phyloP scores from a whole-genome alignment of 2,113 vertebrate species.

The Ariopsis seemanni region DNA sequence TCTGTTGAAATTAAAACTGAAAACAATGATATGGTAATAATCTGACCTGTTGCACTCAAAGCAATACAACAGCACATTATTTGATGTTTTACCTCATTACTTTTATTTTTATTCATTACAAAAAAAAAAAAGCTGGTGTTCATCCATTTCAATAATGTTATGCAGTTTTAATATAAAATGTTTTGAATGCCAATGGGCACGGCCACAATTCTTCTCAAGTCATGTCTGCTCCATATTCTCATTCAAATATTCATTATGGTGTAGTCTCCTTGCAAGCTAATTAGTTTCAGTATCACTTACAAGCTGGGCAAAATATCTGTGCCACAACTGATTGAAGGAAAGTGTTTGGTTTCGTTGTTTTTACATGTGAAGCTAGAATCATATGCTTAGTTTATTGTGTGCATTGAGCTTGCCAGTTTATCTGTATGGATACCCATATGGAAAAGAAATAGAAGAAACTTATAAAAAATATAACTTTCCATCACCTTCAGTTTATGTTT shows the following conservation, averaged over 20 bases:
- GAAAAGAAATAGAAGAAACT: too few species aligned
- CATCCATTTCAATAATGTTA: neutral
- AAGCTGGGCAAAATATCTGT: conserved; percentile 36
- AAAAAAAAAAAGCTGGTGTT: neutral
- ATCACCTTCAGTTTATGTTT: too few species aligned
- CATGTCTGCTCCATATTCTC: conserved; percentile 11
- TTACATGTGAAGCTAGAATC: conserved; percentile 22
- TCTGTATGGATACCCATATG: neutral
- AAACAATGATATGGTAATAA: too few species aligned
- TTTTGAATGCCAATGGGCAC: too few species aligned
- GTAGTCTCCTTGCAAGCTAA: conserved; percentile 6
- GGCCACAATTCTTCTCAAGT: neutral
- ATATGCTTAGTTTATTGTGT: conserved; percentile 1
- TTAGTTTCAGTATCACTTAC: conserved; percentile 41
- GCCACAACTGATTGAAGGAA: conserved; percentile 23
- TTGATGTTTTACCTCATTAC: too few species aligned
- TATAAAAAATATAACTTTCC: too few species aligned
- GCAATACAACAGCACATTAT: too few species aligned
- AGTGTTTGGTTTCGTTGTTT: conserved; percentile 35
- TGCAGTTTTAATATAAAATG: neutral
- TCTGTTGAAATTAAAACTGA: too few species aligned
- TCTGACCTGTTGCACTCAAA: too few species aligned
- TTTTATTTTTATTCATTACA: too few species aligned
- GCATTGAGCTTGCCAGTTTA: neutral
- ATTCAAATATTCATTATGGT: conserved; percentile 43